A percentile compares a stretch with the other conserved stretches of the same genome.
Evolutionary conservation across 2,888 invertebrate genomes (phyloP).

Genomic region (Mythimna impura): DNA sequence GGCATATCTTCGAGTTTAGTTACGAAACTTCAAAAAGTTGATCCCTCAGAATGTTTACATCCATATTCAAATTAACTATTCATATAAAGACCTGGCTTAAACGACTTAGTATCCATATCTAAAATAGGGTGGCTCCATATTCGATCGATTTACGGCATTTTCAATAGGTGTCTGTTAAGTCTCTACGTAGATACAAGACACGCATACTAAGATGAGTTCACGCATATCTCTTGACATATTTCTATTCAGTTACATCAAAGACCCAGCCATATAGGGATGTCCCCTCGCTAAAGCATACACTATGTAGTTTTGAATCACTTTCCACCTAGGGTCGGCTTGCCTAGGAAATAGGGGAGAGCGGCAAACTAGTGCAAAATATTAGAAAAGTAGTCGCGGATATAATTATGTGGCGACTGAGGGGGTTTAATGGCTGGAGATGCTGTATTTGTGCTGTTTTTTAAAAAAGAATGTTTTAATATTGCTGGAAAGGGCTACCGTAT

Average conservation of each 20-base stretch:
- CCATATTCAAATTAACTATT: too few species aligned
- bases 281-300: slow-evolving; percentile 49
- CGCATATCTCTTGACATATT: slow-evolving; percentile 78
- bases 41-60: too few species aligned
- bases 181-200: slow-evolving; percentile 4
- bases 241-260: slow-evolving; percentile 80
- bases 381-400: slow-evolving; percentile 44
- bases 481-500: background rate
- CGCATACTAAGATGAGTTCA: slow-evolving; percentile 45
- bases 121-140: too few species aligned
- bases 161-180: background rate
- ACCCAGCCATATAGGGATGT: slow-evolving; percentile 44
- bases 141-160: too few species aligned
- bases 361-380: slow-evolving; percentile 38
- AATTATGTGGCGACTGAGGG: slow-evolving; percentile 29
- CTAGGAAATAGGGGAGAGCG: slow-evolving; percentile 40
- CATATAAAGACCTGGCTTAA: too few species aligned
- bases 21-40: too few species aligned
- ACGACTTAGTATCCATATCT: too few species aligned
- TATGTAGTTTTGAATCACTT: slow-evolving; percentile 50
- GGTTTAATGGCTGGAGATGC: slow-evolving; percentile 6
- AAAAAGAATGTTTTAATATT: slow-evolving; percentile 14
- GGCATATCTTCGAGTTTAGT: too few species aligned
- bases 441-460: slow-evolving; percentile 11
- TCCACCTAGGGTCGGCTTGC: slow-evolving; percentile 28